Conservation (phyloP, 2,113 vertebrate genomes). For the Chelonoidis abingdonii region DNA sequence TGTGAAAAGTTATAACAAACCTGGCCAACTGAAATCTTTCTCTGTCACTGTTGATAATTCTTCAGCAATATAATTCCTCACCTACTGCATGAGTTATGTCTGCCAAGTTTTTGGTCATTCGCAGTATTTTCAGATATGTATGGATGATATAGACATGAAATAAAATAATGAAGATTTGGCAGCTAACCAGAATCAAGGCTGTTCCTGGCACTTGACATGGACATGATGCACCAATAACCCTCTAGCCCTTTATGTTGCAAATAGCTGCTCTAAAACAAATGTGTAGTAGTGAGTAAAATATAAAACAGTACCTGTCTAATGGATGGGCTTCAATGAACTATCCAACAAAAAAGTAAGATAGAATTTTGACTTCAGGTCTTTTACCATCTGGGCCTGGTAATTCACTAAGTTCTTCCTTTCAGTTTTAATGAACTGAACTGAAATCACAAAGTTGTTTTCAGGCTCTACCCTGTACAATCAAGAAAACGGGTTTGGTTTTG, state of each 20-base stretch:
- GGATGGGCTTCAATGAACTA: conserved; percentile 88
- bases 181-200: neutral
- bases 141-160: neutral
- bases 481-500: neutral
- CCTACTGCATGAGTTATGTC: neutral
- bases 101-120: too few relatives aligned
- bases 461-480: neutral
- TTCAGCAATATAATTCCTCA: neutral
- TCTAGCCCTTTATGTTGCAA: neutral
- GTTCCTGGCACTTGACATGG: neutral
- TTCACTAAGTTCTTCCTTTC: conserved; percentile 86
- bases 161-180: neutral
- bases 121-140: neutral
- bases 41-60: too few relatives aligned
- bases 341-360: conserved; percentile 84
- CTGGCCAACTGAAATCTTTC: too few relatives aligned
- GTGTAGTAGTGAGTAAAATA: neutral
- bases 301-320: conserved; percentile 81
- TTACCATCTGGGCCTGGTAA: conserved; percentile 83
- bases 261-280: neutral
- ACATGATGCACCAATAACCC: neutral
- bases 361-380: conserved; percentile 78
- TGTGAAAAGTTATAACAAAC: too few relatives aligned
- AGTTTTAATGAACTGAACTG: conserved; percentile 80
- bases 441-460: conserved; percentile 35